phyloP scores from a whole-genome alignment of 2,113 vertebrate genomes.

The Protobothrops flavoviridis region DNA sequence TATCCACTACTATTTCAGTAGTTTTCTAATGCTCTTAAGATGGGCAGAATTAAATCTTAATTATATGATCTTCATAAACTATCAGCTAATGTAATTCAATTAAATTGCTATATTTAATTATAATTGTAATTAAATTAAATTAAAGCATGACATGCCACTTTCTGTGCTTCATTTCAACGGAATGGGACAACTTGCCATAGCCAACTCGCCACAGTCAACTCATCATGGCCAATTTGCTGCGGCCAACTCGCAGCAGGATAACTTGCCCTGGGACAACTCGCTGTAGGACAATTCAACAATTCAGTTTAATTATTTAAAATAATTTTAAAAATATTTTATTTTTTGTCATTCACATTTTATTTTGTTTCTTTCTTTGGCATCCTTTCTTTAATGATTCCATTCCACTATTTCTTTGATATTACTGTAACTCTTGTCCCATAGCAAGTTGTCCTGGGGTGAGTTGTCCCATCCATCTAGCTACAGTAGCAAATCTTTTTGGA shows the following conservation, averaged over 20 bases:
- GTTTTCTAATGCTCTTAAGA: background rate
- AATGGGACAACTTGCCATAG: too few relatives aligned
- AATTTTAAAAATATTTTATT: background rate
- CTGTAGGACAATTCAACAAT: background rate
- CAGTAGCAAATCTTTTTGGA: background rate
- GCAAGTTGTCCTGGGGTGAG: background rate
- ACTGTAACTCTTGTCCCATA: background rate
- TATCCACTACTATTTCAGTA: too few relatives aligned
- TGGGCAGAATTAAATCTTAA: background rate
- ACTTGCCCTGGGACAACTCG: background rate
- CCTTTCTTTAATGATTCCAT: background rate
- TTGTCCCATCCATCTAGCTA: background rate
- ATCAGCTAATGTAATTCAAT: too few relatives aligned
- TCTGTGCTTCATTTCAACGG: too few relatives aligned
- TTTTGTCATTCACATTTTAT: background rate
- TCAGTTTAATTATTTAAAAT: background rate
- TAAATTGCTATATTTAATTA: too few relatives aligned
- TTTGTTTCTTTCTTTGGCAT: background rate
- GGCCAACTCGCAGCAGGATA: background rate
- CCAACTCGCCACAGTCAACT: background rate
- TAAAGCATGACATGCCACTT: too few relatives aligned
- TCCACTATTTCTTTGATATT: background rate
- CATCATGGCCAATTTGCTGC: too few relatives aligned
- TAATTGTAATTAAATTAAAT: too few relatives aligned
- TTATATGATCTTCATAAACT: background rate